Conservation (phyloP, 2,888 invertebrate genomes). For the Argyresthia goedartella region DNA sequence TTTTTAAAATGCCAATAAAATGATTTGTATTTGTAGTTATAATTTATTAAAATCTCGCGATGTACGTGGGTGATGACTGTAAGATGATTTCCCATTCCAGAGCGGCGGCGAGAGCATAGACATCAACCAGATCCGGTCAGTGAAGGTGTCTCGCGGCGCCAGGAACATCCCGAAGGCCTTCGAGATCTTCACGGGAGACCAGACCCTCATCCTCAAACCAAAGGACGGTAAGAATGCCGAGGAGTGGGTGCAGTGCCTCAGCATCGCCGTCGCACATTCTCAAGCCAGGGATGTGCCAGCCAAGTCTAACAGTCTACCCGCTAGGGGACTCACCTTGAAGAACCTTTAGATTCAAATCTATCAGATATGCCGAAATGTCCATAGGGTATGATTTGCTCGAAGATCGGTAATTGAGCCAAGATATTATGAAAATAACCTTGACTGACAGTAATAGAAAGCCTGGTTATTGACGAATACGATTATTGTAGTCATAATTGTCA, state of each 20-base stretch:
- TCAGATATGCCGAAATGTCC: too few relatives aligned
- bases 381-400: too few relatives aligned
- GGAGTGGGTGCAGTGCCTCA: constrained; percentile 96
- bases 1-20: too few relatives aligned
- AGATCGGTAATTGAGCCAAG: too few relatives aligned
- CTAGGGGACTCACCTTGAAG: constrained; percentile 58
- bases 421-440: too few relatives aligned
- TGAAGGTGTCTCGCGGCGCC: constrained; percentile 92
- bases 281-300: constrained; percentile 74
- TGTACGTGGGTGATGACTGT: too few relatives aligned
- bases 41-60: too few relatives aligned
- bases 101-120: constrained; percentile 90
- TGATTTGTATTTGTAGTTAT: too few relatives aligned
- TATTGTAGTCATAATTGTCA: too few relatives aligned
- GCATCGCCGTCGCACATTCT: constrained; percentile 92
- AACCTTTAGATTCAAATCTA: constrained; percentile 31
- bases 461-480: too few relatives aligned
- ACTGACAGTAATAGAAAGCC: too few relatives aligned
- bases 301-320: constrained; percentile 63
- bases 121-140: constrained; percentile 93
- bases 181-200: constrained; percentile 96
- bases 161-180: constrained; percentile 95
- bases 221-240: constrained; percentile 95
- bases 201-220: constrained; percentile 92
- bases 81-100: constrained; percentile 49